Conservation (phyloP, 2,113 vertebrate genomes). For the Bungarus multicinctus region DNA sequence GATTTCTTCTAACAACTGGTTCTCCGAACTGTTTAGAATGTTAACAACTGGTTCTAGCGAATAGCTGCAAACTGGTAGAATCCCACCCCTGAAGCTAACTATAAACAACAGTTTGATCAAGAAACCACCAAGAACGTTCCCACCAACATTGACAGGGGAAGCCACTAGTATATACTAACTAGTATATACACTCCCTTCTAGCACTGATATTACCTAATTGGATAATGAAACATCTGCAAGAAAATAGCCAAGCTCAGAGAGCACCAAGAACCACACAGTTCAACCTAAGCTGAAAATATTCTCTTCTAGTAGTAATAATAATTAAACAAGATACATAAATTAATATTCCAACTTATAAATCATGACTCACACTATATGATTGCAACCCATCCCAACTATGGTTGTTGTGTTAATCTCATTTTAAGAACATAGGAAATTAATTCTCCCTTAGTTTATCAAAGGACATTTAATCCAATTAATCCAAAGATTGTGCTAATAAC, state of each 20-base stretch:
- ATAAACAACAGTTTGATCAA: too few species aligned
- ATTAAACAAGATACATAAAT: neutral
- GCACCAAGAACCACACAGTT: neutral
- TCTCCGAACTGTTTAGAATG: too few species aligned
- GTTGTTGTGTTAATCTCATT: neutral
- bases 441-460: neutral
- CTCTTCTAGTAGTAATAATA: neutral
- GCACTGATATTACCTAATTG: neutral
- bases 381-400: neutral
- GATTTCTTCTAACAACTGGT: too few species aligned
- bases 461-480: neutral
- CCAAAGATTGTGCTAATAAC: neutral
- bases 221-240: neutral
- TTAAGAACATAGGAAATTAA: neutral
- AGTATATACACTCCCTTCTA: neutral
- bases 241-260: neutral
- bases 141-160: neutral
- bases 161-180: neutral
- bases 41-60: too few species aligned
- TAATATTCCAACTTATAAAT: neutral
- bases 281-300: neutral
- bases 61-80: too few species aligned
- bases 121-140: neutral
- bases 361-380: neutral
- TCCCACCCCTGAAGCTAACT: too few species aligned